Percentiles rank a stretch among this genome's conserved stretches.
These are phyloP conservation scores for Drosophila busckii DNA, from an alignment of 1,140 invertebrate species.

Conservation along the genomic window DNA sequence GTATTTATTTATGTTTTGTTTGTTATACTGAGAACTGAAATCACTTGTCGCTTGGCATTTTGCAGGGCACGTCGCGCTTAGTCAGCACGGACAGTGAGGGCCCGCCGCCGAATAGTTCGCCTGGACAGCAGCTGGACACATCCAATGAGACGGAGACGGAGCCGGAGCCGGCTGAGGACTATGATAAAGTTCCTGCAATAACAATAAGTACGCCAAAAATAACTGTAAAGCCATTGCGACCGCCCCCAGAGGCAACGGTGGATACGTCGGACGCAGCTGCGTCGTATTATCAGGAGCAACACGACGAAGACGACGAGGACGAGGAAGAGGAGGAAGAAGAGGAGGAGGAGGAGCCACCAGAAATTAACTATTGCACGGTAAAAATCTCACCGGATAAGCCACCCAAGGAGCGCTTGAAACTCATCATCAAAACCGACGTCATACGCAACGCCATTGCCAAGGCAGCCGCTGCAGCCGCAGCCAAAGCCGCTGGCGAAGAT, in stretches of 20 bases:
- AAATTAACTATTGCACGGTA: slow-evolving; percentile 78
- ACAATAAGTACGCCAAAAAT: slow-evolving; percentile 69
- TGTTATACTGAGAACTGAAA: slow-evolving; percentile 1
- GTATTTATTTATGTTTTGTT: neutral
- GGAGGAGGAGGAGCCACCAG: slow-evolving; percentile 72
- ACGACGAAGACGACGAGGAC: slow-evolving; percentile 38
- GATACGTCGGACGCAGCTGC: slow-evolving; percentile 1
- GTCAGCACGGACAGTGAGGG: slow-evolving; percentile 83
- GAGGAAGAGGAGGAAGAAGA: slow-evolving; percentile 65
- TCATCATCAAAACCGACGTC: slow-evolving; percentile 77
- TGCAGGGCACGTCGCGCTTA: slow-evolving; percentile 81
- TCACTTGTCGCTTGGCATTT: slow-evolving; percentile 19
- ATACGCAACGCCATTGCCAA: slow-evolving; percentile 74
- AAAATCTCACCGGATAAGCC: slow-evolving; percentile 80
- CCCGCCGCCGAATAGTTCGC: slow-evolving; percentile 58
- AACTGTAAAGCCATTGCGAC: slow-evolving; percentile 60
- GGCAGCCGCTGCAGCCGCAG: slow-evolving; percentile 55
- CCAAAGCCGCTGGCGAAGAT: slow-evolving; percentile 39
- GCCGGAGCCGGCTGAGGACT: slow-evolving; percentile 7
- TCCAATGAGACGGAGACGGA: slow-evolving; percentile 6
- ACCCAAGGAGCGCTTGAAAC: slow-evolving; percentile 77
- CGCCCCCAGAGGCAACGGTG: slow-evolving; percentile 30
- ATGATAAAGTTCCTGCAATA: slow-evolving; percentile 39
- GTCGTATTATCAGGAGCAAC: neutral
- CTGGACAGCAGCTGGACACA: slow-evolving; percentile 27